Evolutionary conservation across 2,797 vertebrate genomes (phyloP).

Genomic region (Geranospiza caerulescens): DNA sequence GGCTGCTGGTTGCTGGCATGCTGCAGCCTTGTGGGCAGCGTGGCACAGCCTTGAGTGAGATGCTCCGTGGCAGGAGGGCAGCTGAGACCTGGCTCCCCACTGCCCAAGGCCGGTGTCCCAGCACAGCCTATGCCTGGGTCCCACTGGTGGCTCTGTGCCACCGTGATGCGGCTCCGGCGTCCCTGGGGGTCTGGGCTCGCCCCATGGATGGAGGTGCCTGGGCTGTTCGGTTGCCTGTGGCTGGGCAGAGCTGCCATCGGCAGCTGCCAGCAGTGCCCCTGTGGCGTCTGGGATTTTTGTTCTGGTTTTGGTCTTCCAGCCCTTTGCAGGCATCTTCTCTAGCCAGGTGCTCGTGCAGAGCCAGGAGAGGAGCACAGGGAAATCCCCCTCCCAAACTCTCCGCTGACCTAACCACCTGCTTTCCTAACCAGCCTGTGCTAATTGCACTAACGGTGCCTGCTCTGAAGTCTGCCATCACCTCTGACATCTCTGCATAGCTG

Average conservation of each 20-base stretch:
- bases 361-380: slow-evolving; percentile 6
- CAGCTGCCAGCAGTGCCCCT: accelerated
- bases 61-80: accelerated
- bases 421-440: slow-evolving; percentile 52
- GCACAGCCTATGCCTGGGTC: neutral
- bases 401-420: slow-evolving; percentile 42
- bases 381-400: slow-evolving; percentile 45
- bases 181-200: neutral
- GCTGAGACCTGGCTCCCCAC: accelerated
- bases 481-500: neutral
- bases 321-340: neutral
- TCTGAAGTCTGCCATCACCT: neutral
- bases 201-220: accelerated
- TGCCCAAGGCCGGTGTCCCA: neutral
- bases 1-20: neutral
- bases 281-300: accelerated
- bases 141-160: neutral
- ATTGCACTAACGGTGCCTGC: neutral
- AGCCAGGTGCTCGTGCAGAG: neutral
- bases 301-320: neutral
- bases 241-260: neutral
- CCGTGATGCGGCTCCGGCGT: accelerated
- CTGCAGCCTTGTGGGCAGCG: neutral
- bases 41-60: neutral
- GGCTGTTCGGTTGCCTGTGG: accelerated